These are phyloP conservation scores for Meloe dianella DNA, from an alignment of 2,888 invertebrate species.

Conservation along the genomic window DNA sequence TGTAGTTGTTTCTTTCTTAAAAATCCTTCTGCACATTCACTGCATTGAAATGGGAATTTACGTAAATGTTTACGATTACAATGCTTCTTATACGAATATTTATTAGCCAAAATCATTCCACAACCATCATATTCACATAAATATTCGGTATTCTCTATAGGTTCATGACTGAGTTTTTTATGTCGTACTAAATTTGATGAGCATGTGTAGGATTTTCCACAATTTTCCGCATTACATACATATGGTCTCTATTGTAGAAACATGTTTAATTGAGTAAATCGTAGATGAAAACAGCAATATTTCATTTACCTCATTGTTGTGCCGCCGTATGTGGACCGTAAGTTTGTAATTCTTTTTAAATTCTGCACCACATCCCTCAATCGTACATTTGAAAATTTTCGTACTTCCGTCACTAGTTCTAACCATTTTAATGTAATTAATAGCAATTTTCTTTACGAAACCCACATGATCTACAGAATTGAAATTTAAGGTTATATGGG, in stretches of 20 bases:
- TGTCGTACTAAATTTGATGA: constrained; percentile 47
- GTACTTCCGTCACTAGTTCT: not conserved
- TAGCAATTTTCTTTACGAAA: too few species aligned
- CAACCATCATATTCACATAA: constrained; percentile 42
- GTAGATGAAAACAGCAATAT: not conserved
- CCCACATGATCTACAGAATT: too few species aligned
- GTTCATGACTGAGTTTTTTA: constrained; percentile 38
- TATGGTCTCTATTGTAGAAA: constrained; percentile 43
- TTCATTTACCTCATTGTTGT: constrained; percentile 8
- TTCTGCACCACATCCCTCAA: not conserved
- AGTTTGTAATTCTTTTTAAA: not conserved
- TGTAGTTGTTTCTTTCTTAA: constrained; percentile 44
- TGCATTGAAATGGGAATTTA: constrained; percentile 40
- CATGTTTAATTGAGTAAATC: not conserved
- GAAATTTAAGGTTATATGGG: too few species aligned
- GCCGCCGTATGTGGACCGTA: not conserved
- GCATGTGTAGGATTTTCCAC: constrained; percentile 45
- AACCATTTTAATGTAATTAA: not conserved
- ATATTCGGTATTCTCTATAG: constrained; percentile 18
- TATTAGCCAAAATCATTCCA: constrained; percentile 43
- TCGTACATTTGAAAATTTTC: not conserved
- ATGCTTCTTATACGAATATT: constrained; percentile 47
- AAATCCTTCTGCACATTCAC: constrained; percentile 44
- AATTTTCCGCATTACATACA: constrained; percentile 40
- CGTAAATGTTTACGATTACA: constrained; percentile 38